Evolutionary conservation across 2,888 invertebrate species (phyloP), one percentile per base, ranked within the genome.

Genomic region (Apodemia mormo): DNA sequence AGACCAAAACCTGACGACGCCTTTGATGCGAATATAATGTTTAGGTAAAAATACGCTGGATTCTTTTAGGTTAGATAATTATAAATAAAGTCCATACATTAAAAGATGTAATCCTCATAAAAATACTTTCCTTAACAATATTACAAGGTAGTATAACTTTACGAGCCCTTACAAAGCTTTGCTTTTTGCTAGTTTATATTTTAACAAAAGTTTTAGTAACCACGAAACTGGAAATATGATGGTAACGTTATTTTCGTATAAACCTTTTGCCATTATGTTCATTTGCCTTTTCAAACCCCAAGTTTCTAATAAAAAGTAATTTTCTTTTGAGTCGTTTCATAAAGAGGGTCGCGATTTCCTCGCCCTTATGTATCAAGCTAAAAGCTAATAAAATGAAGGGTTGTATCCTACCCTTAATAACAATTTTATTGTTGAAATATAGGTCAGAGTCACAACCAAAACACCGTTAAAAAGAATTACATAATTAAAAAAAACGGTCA

Each of bases 291-390:
- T 58, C 58, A 58, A 33, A 0, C 33, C 37, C 33, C 49, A 37
- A 49, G 64, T 49, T 37, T 8, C 43, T 43, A 40, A 69, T 65
- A 65, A 43, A 69, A 65, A 52, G 45, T 65, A 65, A 68, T 67
- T 54, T 67, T 29, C 65, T 52, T 30, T 69, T 56, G 43, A 65
- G 22, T 33, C 54, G 52, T n/a, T 7, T 14, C 54, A 29, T 33
- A 67, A 33, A 29, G 37, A 52, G 67, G 68, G 43, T 40, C 65
- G 65, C 45, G 52, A 30, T 33, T 22, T 52, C 49, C 65, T 54
- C 65, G 56, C 40, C 65, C 69, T 43, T 54, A 43, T 69, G 54
- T 69, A 40, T 37, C 54, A 37, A 14, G 52, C 30, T 14, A 5
- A 54, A 43, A 65, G 56, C 65, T 69, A 56, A 69, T 56, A 69